Conservation (phyloP, 2,888 invertebrate species). For the Heliconius hortense region DNA sequence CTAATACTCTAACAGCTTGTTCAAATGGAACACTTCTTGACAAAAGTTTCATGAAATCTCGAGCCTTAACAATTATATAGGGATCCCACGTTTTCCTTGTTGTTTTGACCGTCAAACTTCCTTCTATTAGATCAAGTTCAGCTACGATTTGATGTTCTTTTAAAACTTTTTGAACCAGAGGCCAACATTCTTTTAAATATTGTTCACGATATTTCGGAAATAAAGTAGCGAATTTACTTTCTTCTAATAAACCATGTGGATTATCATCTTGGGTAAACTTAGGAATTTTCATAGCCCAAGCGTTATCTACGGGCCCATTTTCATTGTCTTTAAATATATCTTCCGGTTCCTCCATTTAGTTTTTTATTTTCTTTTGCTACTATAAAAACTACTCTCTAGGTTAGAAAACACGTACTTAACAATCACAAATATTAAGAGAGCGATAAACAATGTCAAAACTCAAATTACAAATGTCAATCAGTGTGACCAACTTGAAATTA, state of each 20-base stretch:
- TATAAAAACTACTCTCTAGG: neutral
- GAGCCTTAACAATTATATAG: conserved; percentile 96
- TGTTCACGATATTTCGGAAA: conserved; percentile 99
- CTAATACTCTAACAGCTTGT: conserved; percentile 92
- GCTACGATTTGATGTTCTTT: conserved; percentile 90
- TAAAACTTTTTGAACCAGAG: conserved; percentile 93
- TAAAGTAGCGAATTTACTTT: conserved; percentile 97
- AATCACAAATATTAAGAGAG: neutral
- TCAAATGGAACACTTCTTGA: conserved; percentile 98
- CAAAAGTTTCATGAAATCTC: conserved; percentile 97
- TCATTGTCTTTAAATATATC: conserved; percentile 53
- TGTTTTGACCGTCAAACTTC: conserved; percentile 96
- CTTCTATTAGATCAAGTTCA: conserved; percentile 95
- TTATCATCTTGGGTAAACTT: conserved; percentile 94
- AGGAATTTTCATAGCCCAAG: conserved; percentile 93
- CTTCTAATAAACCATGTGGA: conserved; percentile 92
- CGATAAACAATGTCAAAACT: conserved; percentile 1
- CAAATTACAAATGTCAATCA: neutral
- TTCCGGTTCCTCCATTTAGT: conserved; percentile 35
- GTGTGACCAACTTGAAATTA: too few species aligned
- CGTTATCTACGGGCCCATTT: conserved; percentile 88
- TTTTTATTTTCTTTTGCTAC: neutral
- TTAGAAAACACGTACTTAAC: neutral
- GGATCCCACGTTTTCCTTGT: conserved; percentile 99
- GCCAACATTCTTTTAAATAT: conserved; percentile 97